These are phyloP conservation scores for Empidonax alnorum DNA, from an alignment of 2,113 vertebrate species.

Conservation along the genomic window DNA sequence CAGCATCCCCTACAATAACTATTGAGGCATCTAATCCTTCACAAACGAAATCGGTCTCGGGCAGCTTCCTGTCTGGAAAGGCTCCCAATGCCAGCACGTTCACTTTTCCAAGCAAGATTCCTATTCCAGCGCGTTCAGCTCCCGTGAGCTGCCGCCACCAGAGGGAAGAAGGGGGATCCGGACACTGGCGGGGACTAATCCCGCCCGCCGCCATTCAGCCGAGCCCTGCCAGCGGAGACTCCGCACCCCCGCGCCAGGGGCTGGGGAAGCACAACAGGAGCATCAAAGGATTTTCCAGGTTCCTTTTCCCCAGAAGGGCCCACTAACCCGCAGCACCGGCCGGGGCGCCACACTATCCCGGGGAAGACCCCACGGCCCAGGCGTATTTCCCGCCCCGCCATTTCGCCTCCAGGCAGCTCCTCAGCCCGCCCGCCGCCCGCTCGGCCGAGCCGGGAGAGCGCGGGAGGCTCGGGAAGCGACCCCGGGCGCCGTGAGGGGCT, in stretches of 20 bases:
- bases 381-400: neutral
- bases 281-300: rapidly evolving
- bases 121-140: neutral
- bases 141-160: neutral
- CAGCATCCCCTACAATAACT: neutral
- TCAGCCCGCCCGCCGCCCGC: neutral
- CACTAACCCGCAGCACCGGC: neutral
- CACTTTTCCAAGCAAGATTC: neutral
- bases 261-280: neutral
- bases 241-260: neutral
- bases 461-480: neutral
- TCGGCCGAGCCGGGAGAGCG: neutral
- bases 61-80: neutral
- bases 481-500: neutral
- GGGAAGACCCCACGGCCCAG: neutral
- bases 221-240: neutral
- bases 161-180: neutral
- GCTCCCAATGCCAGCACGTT: neutral
- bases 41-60: neutral
- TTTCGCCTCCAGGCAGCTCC: neutral
- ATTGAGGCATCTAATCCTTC: neutral
- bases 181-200: neutral
- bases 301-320: rapidly evolving
- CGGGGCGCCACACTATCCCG: neutral
- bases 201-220: neutral